Evolutionary conservation across 2,888 invertebrate genomes (phyloP).

Genomic region (Griposia aprilina): DNA sequence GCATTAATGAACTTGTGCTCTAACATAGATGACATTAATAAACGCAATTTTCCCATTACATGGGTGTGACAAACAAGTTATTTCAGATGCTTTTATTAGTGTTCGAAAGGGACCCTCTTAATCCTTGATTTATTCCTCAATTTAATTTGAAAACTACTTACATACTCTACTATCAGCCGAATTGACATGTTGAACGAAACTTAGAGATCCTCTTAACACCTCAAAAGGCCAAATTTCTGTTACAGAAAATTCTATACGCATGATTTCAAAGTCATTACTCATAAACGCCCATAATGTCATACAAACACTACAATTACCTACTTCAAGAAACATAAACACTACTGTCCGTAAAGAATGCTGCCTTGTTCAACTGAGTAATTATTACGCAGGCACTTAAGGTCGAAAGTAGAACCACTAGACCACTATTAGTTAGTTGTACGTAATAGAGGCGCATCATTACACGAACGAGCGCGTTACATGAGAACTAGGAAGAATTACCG

Average conservation of each 20-base stretch:
- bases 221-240: not conserved
- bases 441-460: conserved; percentile 73
- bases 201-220: not conserved
- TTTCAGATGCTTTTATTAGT: not conserved
- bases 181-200: not conserved
- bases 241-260: not conserved
- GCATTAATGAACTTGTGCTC: not conserved
- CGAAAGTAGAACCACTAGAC: conserved; percentile 61
- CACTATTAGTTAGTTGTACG: conserved; percentile 59
- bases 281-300: not conserved
- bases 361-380: conserved; percentile 48
- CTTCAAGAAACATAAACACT: conserved; percentile 16
- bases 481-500: conserved; percentile 77
- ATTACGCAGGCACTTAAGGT: conserved; percentile 51
- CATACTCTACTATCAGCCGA: too few species aligned
- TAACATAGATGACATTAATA: not conserved
- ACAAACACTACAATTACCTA: conserved; percentile 27
- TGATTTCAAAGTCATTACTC: not conserved
- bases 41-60: not conserved
- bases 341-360: conserved; percentile 34
- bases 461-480: conserved; percentile 72
- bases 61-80: not conserved
- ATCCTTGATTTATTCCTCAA: not conserved
- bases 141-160: not conserved
- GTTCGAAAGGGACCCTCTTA: fast-evolving